Conservation (phyloP, 2,797 vertebrate species). For the Coendou prehensilis region DNA sequence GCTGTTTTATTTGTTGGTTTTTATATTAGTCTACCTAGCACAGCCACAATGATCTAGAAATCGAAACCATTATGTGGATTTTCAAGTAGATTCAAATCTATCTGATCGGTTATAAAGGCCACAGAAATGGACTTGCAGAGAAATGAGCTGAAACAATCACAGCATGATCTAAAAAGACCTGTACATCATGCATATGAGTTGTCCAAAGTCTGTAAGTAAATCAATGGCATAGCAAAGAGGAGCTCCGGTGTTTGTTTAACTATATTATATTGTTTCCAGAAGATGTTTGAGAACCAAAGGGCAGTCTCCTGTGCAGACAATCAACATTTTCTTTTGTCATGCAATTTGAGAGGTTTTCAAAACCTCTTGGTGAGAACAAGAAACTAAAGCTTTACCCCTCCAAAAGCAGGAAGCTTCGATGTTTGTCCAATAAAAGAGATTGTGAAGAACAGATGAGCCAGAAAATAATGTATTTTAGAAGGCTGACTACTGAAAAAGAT, state of each 20-base stretch:
- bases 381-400: conserved; percentile 32
- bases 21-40: not conserved
- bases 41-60: not conserved
- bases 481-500: conserved; percentile 7
- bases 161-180: not conserved
- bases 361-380: conserved; percentile 8
- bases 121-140: conserved; percentile 13
- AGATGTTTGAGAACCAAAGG: not conserved
- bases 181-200: not conserved
- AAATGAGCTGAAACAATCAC: not conserved
- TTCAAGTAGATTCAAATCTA: conserved; percentile 55
- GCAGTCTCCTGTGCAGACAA: not conserved
- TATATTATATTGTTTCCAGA: not conserved
- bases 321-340: not conserved
- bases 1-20: conserved; percentile 56
- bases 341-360: conserved; percentile 48
- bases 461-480: conserved; percentile 51
- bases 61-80: not conserved
- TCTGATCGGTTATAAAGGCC: conserved; percentile 41
- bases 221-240: not conserved
- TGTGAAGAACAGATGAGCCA: conserved; percentile 13
- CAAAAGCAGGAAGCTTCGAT: not conserved
- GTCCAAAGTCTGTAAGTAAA: conserved; percentile 29
- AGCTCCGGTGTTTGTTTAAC: conserved; percentile 8
- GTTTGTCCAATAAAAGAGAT: conserved; percentile 19